These are phyloP conservation scores for Crematogaster levior DNA, from an alignment of 2,888 invertebrate species.

Conservation along the genomic window DNA sequence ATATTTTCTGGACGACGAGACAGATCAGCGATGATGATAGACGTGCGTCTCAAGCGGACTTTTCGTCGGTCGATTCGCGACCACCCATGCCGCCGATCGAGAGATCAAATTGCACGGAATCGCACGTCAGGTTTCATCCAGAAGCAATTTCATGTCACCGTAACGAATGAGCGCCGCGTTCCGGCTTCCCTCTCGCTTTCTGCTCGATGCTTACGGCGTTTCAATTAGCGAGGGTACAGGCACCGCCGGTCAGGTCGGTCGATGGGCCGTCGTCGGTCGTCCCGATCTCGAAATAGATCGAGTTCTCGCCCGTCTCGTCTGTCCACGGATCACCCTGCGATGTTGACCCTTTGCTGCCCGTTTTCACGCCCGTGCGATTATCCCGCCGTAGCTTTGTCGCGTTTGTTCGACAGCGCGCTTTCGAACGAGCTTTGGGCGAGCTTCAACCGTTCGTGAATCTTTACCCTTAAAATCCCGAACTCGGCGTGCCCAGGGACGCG, in stretches of 20 bases:
- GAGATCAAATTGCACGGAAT: conserved; percentile 46
- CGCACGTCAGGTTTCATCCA: neutral
- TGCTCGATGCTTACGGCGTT: conserved; percentile 75
- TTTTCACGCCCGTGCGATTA: conserved; percentile 50
- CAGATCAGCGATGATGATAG: conserved; percentile 1
- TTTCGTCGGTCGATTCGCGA: neutral
- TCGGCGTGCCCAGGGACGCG: neutral
- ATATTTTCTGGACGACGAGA: conserved; percentile 29
- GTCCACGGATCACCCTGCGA: conserved; percentile 56
- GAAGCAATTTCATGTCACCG: conserved; percentile 50
- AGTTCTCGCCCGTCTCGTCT: conserved; percentile 54
- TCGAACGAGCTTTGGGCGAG: neutral
- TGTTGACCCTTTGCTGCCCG: conserved; percentile 39
- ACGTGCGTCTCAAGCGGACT: conserved; percentile 17
- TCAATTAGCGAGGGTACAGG: conserved; percentile 75
- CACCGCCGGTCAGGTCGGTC: conserved; percentile 60
- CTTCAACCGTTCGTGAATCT: conserved; percentile 40
- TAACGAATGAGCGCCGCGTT: conserved; percentile 29
- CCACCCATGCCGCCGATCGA: neutral
- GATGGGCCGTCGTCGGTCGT: conserved; percentile 51
- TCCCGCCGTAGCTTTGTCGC: conserved; percentile 24
- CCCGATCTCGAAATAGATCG: conserved; percentile 73
- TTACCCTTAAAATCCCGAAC: conserved; percentile 15
- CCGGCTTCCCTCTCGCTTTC: conserved; percentile 69
- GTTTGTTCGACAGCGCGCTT: conserved; percentile 22